phyloP scores from a whole-genome alignment of 1,140 invertebrate genomes.

The Drosophila equinoxialis region DNA sequence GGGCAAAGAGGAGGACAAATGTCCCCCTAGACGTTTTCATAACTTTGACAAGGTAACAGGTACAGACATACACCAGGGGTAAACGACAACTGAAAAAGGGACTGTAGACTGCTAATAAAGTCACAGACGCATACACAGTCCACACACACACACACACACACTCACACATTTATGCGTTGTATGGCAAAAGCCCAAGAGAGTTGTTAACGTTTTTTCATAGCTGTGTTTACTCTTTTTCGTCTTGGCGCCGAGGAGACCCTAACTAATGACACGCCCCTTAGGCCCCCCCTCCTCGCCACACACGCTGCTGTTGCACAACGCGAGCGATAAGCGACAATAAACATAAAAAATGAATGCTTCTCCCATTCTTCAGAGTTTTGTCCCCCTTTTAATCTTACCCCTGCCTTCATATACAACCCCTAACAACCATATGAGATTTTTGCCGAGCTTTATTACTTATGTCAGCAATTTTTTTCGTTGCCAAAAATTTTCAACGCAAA shows the following conservation, averaged over 20 bases:
- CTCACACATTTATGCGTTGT: conserved; percentile 58
- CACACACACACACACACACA: conserved; percentile 17
- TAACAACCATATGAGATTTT: conserved; percentile 68
- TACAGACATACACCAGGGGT: conserved; percentile 24
- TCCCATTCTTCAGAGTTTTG: neutral
- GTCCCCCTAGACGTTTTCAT: conserved; percentile 65
- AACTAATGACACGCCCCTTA: conserved; percentile 70
- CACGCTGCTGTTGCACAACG: conserved; percentile 18
- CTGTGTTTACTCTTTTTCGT: conserved; percentile 79
- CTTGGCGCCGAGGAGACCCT: conserved; percentile 64
- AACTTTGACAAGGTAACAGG: conserved; percentile 74
- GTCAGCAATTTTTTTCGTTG: conserved; percentile 48
- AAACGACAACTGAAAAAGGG: neutral
- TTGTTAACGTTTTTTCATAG: conserved; percentile 80
- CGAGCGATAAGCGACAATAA: conserved; percentile 75
- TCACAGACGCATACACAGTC: conserved; percentile 31
- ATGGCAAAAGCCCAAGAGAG: conserved; percentile 65
- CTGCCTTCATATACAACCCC: conserved; percentile 36
- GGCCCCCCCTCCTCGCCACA: conserved; percentile 19
- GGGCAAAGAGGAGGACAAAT: neutral
- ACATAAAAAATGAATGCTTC: conserved; percentile 74
- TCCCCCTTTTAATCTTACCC: conserved; percentile 17
- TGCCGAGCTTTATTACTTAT: conserved; percentile 59
- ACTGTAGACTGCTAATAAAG: conserved; percentile 47
- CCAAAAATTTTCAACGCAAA: conserved; percentile 61